These are phyloP conservation scores for Drosophila nasuta DNA, from an alignment of 1,140 invertebrate species.

Conservation along the genomic window DNA sequence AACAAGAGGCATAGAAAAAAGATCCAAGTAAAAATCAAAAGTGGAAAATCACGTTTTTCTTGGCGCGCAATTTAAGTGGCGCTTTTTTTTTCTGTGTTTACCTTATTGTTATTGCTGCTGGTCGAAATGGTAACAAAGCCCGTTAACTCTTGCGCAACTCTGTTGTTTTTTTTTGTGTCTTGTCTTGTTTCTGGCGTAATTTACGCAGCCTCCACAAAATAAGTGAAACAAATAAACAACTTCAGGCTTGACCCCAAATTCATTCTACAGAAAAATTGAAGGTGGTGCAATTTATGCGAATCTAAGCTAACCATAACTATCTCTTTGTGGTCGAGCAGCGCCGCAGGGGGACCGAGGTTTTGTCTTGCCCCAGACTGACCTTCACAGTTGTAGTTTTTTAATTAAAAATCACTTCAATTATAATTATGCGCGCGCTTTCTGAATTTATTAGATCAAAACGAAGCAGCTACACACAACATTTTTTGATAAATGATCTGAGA, in stretches of 20 bases:
- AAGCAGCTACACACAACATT: conserved; percentile 2
- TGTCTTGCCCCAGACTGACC: conserved; percentile 52
- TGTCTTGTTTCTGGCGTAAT: conserved; percentile 38
- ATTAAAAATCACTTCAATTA: conserved; percentile 72
- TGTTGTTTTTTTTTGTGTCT: not conserved
- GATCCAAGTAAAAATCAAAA: conserved; percentile 58
- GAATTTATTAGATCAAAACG: conserved; percentile 54
- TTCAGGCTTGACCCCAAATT: conserved; percentile 60
- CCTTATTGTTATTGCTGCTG: conserved; percentile 50
- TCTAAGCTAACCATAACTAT: conserved; percentile 50
- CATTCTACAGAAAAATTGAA: conserved; percentile 53
- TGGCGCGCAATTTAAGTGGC: conserved; percentile 71
- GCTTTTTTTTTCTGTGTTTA: conserved; percentile 38
- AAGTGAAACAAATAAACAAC: conserved; percentile 22
- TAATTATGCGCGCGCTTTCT: conserved; percentile 63
- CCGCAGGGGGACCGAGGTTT: conserved; percentile 10
- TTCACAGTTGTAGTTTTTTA: conserved; percentile 64
- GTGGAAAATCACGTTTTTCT: conserved; percentile 80
- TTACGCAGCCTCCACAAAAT: conserved; percentile 61
- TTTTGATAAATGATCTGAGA: conserved; percentile 67
- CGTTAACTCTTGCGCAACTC: conserved; percentile 58
- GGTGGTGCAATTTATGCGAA: conserved; percentile 34
- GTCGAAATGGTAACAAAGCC: conserved; percentile 69
- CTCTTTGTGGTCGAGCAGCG: conserved; percentile 49
- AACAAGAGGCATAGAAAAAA: not conserved